Conservation (phyloP, 1,140 invertebrate species). For the Diachasma alloeum region DNA sequence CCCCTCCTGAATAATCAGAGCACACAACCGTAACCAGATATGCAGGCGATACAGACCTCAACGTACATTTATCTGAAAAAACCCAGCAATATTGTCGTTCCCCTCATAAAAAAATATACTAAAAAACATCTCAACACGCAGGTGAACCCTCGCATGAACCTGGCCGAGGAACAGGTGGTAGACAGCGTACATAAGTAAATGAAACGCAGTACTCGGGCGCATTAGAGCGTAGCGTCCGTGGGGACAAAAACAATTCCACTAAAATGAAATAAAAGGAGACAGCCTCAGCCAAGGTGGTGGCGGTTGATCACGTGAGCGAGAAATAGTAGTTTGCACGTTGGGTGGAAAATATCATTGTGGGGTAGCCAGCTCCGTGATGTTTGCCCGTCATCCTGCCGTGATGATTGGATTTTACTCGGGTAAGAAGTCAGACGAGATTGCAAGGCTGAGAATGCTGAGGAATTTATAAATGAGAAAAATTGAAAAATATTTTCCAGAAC, state of each 20-base stretch:
- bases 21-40: neutral
- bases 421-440: neutral
- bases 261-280: neutral
- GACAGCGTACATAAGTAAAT: neutral
- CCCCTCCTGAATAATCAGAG: too few species aligned
- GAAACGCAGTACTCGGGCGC: neutral
- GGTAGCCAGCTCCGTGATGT: neutral
- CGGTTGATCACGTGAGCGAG: neutral
- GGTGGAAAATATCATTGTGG: neutral
- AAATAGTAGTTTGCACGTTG: neutral
- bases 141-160: neutral
- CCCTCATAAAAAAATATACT: neutral
- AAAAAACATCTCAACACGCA: neutral
- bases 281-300: neutral
- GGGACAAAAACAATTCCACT: neutral
- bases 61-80: neutral
- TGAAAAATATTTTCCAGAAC: neutral
- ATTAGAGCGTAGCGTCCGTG: neutral
- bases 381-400: neutral
- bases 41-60: neutral
- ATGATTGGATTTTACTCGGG: conserved; percentile 6
- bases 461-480: neutral
- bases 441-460: neutral
- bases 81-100: neutral
- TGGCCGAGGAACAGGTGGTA: neutral